phyloP scores from a whole-genome alignment of 2,888 invertebrate genomes.

The Plagodis dolabraria region DNA sequence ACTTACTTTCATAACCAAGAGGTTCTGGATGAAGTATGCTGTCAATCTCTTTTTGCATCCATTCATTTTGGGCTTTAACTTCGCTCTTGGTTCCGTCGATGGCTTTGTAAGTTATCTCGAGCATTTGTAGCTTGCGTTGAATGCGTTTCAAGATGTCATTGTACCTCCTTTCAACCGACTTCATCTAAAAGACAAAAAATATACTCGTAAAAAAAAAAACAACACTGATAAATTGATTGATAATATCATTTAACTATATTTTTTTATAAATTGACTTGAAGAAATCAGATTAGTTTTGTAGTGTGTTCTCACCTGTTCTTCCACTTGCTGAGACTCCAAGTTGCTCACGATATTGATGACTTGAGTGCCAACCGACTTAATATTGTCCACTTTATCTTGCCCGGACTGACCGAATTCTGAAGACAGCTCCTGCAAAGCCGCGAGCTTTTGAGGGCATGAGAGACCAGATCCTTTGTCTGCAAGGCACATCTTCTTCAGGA shows the following conservation, averaged over 20 bases:
- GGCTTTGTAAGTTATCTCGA: conserved; percentile 93
- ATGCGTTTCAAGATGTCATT: conserved; percentile 93
- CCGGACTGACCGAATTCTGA: conserved; percentile 90
- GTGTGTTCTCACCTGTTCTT: conserved; percentile 87
- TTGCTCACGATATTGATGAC: conserved; percentile 93
- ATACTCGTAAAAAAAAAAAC: not conserved
- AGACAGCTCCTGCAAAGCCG: conserved; percentile 89
- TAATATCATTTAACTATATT: too few species aligned
- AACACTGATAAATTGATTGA: not conserved
- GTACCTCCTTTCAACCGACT: conserved; percentile 92
- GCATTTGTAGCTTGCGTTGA: conserved; percentile 92
- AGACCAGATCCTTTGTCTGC: conserved; percentile 94
- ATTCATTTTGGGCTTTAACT: conserved; percentile 91
- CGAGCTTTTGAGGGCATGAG: conserved; percentile 91
- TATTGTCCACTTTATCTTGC: conserved; percentile 88
- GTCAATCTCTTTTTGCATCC: conserved; percentile 90
- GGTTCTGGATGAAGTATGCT: conserved; percentile 87
- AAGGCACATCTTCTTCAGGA: conserved; percentile 92
- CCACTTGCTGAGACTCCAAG: conserved; percentile 95
- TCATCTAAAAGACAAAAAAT: conserved; percentile 81
- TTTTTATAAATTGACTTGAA: too few species aligned
- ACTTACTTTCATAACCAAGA: conserved; percentile 91
- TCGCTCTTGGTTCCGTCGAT: conserved; percentile 92
- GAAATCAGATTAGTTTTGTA: too few species aligned
- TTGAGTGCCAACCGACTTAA: conserved; percentile 88